Conservation (phyloP, 2,797 vertebrate species). For the Parotocinclus haroldoi region DNA sequence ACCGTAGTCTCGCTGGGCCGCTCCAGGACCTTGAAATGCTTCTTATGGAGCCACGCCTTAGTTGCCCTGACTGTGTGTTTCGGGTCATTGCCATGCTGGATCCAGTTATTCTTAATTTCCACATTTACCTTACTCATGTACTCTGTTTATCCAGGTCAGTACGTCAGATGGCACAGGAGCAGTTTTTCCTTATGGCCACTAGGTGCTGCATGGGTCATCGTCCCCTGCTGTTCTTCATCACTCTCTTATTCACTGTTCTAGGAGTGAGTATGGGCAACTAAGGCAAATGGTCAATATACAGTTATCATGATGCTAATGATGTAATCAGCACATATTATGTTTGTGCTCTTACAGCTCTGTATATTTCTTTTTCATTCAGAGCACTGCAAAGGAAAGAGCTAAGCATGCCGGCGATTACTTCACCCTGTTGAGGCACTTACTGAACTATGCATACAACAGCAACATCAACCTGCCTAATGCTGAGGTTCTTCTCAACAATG, state of each 20-base stretch:
- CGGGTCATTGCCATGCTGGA: too few species aligned
- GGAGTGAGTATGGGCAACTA: slow-evolving; percentile 76
- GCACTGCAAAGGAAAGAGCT: slow-evolving; percentile 92
- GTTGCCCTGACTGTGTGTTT: too few species aligned
- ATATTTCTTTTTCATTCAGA: slow-evolving; percentile 68
- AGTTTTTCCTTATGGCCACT: slow-evolving; percentile 98
- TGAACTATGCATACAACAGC: slow-evolving; percentile 97
- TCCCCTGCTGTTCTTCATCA: slow-evolving; percentile 97
- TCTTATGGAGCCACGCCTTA: too few species aligned
- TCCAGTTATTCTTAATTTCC: too few species aligned
- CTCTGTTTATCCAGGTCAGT: slow-evolving; percentile 74
- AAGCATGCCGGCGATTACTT: slow-evolving; percentile 97
- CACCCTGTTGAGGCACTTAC: slow-evolving; percentile 88
- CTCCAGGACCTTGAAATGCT: too few species aligned
- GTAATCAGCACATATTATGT: too few species aligned
- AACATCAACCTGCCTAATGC: slow-evolving; percentile 97
- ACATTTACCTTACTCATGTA: too few species aligned
- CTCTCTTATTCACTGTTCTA: slow-evolving; percentile 94
- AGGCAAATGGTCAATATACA: too few species aligned
- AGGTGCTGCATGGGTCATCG: slow-evolving; percentile 98
- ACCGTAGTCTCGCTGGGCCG: too few species aligned
- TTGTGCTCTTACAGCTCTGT: background rate
- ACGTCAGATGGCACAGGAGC: slow-evolving; percentile 96
- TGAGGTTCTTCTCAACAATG: slow-evolving; percentile 97
- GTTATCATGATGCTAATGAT: too few species aligned